Evolutionary conservation across 2,888 invertebrate species (phyloP).

Genomic region (Pristionchus maxplancki): DNA sequence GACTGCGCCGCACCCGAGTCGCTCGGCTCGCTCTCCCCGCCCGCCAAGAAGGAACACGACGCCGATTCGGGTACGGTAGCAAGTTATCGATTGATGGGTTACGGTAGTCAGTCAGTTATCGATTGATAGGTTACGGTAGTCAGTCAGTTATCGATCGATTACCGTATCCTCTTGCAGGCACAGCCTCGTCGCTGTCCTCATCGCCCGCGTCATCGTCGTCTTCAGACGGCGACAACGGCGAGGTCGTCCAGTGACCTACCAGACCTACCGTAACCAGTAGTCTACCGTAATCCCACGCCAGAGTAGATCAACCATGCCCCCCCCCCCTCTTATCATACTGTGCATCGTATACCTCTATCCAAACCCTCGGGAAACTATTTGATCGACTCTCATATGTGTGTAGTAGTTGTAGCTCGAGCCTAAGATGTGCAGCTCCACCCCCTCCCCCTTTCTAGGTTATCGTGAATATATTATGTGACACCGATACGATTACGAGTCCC

Average conservation of each 20-base stretch:
- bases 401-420: not conserved
- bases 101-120: not conserved
- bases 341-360: slow-evolving; percentile 7
- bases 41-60: not conserved
- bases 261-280: not conserved
- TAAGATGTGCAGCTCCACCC: not conserved
- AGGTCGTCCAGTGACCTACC: slow-evolving; percentile 11
- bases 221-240: slow-evolving; percentile 24
- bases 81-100: too few relatives aligned
- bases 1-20: not conserved
- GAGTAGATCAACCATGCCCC: not conserved
- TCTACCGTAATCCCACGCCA: not conserved
- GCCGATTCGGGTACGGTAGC: slow-evolving; percentile 15
- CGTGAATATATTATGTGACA: not conserved
- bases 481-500: not conserved
- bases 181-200: slow-evolving; percentile 31
- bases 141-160: not conserved
- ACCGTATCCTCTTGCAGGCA: not conserved
- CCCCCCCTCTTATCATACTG: not conserved
- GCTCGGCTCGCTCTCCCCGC: not conserved
- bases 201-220: slow-evolving; percentile 43
- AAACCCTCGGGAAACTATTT: not conserved
- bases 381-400: not conserved
- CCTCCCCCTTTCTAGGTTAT: not conserved
- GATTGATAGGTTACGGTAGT: not conserved